Conservation (phyloP, 2,888 invertebrate genomes). For the Chironomus riparius region DNA sequence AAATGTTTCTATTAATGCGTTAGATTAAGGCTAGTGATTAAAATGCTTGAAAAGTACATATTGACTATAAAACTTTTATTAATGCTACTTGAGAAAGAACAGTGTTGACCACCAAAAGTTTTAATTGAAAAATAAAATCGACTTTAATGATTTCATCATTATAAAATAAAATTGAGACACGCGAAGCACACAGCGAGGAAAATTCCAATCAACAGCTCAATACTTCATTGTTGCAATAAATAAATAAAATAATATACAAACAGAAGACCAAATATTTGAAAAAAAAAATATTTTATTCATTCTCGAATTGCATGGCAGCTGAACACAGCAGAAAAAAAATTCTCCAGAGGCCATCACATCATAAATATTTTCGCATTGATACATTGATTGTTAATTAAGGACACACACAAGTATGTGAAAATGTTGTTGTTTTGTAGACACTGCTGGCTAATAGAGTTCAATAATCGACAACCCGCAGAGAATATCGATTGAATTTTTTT, state of each 20-base stretch:
- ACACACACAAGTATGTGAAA: not conserved
- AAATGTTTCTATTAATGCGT: too few relatives aligned
- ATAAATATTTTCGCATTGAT: slow-evolving; percentile 25
- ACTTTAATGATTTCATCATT: too few relatives aligned
- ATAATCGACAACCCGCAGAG: slow-evolving; percentile 1
- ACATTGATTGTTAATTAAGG: slow-evolving; percentile 26
- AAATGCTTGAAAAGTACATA: too few relatives aligned
- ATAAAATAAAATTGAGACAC: not conserved
- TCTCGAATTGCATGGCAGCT: not conserved
- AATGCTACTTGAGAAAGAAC: too few relatives aligned
- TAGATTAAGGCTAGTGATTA: too few relatives aligned
- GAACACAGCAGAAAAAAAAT: not conserved
- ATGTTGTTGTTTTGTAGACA: not conserved
- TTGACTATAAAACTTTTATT: too few relatives aligned
- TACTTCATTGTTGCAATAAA: not conserved
- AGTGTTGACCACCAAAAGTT: too few relatives aligned
- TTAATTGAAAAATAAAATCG: too few relatives aligned
- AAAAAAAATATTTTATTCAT: too few relatives aligned
- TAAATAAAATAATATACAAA: too few relatives aligned
- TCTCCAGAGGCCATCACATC: slow-evolving; percentile 19
- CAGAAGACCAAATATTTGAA: too few relatives aligned
- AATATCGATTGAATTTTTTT: not conserved
- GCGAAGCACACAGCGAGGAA: not conserved
- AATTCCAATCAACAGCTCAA: not conserved
- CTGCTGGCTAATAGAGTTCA: slow-evolving; percentile 10